Evolutionary conservation across 2,113 vertebrate genomes (phyloP), one percentile per base, ranked within the genome.

Genomic region (Ctenomys sociabilis): DNA sequence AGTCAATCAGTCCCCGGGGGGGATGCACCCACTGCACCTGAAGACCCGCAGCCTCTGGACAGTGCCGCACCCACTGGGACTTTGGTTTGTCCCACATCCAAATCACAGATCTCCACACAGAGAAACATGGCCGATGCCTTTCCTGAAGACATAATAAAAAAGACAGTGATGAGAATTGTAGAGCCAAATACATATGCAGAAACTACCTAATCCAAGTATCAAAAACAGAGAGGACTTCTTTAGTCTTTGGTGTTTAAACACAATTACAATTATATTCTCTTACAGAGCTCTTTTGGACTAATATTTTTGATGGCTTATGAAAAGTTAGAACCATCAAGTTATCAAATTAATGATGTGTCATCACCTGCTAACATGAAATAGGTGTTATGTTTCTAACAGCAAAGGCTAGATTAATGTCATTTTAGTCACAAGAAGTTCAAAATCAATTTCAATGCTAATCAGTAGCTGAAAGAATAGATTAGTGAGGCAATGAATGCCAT

Each of bases 361-460:
- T 98, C 98, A 97, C 82, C 97, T 97, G 84, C 72, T 95, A 98
- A 97, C 97, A 97, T 94, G 87, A 98, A 96, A 95, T 98, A 98
- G 93, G 97, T 98, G 96, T 97, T 98, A 93, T 85, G n/a, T 95
- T 97, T 98, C 97, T 97, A 98, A 97, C 91, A 98, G 95, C 68
- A 98, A 97, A 98, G 97, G 95, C 85, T 96, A 98, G 97, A 98
- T 98, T 97, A 98, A 98, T 98, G 97, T 98, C 82, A 26, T 97
- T 98, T 98, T 97, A 98, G 90, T 93, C 96, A 98, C 22, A 80
- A 98, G 96, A 91, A 98, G 93, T 93, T 98, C 89, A 97, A 97
- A 98, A 98, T 98, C 98, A 97, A 98, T 98, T 98, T 98, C 97
- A 97, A 96, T 98, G 97, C 95, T 98, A 98, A 98, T 98, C 98